Evolutionary conservation across 2,888 invertebrate species (phyloP).

Genomic region (Eurois occulta): DNA sequence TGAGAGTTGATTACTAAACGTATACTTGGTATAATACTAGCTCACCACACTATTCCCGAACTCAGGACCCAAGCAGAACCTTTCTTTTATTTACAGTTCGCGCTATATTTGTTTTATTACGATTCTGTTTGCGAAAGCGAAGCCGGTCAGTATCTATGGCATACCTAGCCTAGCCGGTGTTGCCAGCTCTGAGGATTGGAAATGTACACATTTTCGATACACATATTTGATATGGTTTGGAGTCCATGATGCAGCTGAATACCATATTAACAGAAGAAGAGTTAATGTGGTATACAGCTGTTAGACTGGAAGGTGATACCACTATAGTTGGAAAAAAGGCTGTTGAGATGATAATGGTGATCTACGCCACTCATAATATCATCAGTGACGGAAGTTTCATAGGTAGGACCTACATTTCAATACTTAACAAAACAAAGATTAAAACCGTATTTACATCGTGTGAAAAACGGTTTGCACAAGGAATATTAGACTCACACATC

Average conservation of each 20-base stretch:
- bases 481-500: not conserved
- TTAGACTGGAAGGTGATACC: not conserved
- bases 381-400: not conserved
- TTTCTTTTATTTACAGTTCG: conserved; percentile 64
- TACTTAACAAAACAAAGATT: not conserved
- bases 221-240: not conserved
- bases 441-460: not conserved
- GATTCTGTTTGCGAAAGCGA: conserved; percentile 69
- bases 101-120: conserved; percentile 72
- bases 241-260: too few relatives aligned
- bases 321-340: not conserved
- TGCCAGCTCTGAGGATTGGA: conserved; percentile 20
- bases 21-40: not conserved
- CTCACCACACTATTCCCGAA: not conserved
- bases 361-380: not conserved
- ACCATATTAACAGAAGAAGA: too few relatives aligned
- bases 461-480: not conserved
- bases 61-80: conserved; percentile 34
- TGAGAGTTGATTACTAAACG: too few relatives aligned
- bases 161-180: conserved; percentile 29
- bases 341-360: not conserved
- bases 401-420: too few relatives aligned
- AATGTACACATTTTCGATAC: conserved; percentile 1
- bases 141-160: conserved; percentile 61
- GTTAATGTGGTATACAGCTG: not conserved